These are phyloP conservation scores for Bryconaethiops microstoma DNA, from an alignment of 2,797 vertebrate species.

Conservation along the genomic window DNA sequence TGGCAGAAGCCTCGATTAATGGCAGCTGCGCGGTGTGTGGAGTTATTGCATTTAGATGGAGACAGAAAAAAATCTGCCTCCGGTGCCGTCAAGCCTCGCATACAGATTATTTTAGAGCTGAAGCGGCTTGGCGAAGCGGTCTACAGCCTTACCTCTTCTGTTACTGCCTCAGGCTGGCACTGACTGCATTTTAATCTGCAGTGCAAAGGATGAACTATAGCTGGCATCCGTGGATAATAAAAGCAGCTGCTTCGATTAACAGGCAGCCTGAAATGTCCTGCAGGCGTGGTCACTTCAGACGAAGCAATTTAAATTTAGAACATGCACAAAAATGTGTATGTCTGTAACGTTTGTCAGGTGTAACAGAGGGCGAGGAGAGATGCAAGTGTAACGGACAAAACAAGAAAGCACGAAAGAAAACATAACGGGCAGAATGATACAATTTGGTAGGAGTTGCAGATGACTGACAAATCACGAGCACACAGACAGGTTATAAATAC, in stretches of 20 bases:
- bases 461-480: too few species aligned
- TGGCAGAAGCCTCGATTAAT: neutral
- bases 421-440: too few species aligned
- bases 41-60: neutral
- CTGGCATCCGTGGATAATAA: neutral
- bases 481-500: too few species aligned
- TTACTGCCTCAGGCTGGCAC: neutral
- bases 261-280: neutral
- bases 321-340: too few species aligned
- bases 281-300: neutral
- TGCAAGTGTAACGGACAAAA: too few species aligned
- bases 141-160: neutral
- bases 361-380: too few species aligned
- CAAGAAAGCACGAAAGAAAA: too few species aligned
- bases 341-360: too few species aligned
- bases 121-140: neutral
- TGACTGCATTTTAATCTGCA: neutral
- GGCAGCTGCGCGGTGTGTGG: neutral
- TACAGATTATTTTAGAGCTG: constrained; percentile 6
- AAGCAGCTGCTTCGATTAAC: neutral
- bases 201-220: neutral
- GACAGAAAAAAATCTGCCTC: neutral
- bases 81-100: neutral
- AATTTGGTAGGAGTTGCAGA: too few species aligned
- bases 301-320: neutral